These are phyloP conservation scores for Morelia viridis DNA, from an alignment of 2,797 vertebrate genomes.

Conservation along the genomic window DNA sequence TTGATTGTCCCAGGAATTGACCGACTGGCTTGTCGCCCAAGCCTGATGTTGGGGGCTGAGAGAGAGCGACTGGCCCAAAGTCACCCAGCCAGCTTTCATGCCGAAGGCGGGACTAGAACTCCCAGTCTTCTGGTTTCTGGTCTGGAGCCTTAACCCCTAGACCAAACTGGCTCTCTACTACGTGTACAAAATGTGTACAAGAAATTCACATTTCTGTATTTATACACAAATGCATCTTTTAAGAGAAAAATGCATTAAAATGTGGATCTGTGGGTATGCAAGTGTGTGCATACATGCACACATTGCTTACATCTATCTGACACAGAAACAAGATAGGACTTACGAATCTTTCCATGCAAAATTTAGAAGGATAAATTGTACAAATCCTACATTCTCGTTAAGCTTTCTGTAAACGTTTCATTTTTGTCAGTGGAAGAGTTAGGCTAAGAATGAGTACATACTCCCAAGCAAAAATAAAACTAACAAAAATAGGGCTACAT, in stretches of 20 bases:
- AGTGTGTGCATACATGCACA: not conserved
- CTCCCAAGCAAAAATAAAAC: not conserved
- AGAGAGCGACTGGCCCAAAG: too few relatives aligned
- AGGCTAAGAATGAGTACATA: not conserved
- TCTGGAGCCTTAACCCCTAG: too few relatives aligned
- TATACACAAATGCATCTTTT: not conserved
- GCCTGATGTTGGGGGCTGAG: too few relatives aligned
- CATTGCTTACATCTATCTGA: not conserved
- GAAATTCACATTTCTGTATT: not conserved
- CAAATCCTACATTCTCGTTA: not conserved
- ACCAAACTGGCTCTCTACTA: not conserved
- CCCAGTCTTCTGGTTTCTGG: too few relatives aligned
- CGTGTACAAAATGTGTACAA: not conserved
- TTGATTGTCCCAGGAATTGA: too few relatives aligned
- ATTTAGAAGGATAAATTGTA: not conserved
- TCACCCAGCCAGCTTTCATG: too few relatives aligned
- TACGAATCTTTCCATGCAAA: not conserved
- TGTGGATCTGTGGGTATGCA: not conserved
- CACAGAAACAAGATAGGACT: not conserved
- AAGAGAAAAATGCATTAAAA: not conserved
- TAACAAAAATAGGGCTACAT: not conserved
- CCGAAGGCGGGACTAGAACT: too few relatives aligned
- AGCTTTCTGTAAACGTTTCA: not conserved
- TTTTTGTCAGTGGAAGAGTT: not conserved
- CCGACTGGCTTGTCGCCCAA: too few relatives aligned